A percentile compares a stretch with the other conserved stretches of the same genome.
Evolutionary conservation across 2,113 vertebrate species (phyloP).

Genomic region (Picathartes gymnocephalus): DNA sequence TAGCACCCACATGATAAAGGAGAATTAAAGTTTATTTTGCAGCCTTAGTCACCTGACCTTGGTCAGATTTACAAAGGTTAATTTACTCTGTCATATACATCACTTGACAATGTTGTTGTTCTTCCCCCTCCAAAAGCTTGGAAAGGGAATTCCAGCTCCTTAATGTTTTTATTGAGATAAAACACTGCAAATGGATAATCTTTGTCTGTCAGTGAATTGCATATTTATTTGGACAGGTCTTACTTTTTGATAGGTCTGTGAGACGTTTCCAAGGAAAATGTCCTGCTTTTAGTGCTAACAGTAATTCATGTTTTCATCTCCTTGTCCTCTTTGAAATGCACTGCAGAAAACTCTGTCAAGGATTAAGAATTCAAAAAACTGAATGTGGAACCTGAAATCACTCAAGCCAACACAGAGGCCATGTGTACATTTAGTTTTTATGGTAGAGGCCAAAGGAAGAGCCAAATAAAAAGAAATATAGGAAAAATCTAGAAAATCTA

Average conservation of each 20-base stretch:
- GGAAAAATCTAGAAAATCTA: background rate
- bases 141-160: background rate
- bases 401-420: background rate
- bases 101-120: background rate
- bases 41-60: background rate
- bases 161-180: slow-evolving; percentile 12
- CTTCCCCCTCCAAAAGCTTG: background rate
- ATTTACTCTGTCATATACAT: background rate
- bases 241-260: background rate
- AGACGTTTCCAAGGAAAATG: background rate
- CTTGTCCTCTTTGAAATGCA: background rate
- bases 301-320: background rate
- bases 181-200: background rate
- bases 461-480: background rate
- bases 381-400: background rate
- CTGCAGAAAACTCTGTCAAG: background rate
- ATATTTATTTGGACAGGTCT: slow-evolving; percentile 18
- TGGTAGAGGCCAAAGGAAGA: background rate
- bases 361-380: background rate
- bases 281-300: background rate
- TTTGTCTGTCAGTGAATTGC: background rate
- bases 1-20: background rate
- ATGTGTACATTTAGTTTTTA: background rate
- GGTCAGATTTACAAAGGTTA: background rate
- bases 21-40: background rate